These are phyloP conservation scores for Semibalanus balanoides DNA, from an alignment of 1,140 invertebrate genomes.

Conservation along the genomic window DNA sequence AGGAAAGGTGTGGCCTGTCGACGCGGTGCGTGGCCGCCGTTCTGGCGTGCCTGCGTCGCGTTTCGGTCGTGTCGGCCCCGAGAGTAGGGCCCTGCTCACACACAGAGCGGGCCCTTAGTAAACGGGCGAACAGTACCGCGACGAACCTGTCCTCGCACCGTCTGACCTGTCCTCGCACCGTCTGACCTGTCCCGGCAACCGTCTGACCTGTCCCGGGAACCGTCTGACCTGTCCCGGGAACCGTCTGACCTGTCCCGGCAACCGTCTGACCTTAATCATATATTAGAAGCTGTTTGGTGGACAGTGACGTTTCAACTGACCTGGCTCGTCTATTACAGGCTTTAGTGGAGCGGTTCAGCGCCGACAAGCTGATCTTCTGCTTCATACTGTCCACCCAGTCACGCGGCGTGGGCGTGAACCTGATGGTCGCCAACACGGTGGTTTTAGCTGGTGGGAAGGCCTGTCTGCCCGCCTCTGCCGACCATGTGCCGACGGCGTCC, in stretches of 20 bases:
- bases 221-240: too few relatives aligned
- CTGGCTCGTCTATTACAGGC: slow-evolving; percentile 31
- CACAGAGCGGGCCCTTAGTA: not conserved
- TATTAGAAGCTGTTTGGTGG: too few relatives aligned
- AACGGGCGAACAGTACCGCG: not conserved
- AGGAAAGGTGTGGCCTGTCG: not conserved
- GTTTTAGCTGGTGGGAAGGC: too few relatives aligned
- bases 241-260: too few relatives aligned
- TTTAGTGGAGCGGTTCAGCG: slow-evolving; percentile 96
- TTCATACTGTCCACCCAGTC: slow-evolving; percentile 97
- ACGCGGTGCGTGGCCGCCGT: not conserved
- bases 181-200: too few relatives aligned
- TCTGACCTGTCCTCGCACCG: too few relatives aligned
- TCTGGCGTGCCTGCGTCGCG: not conserved
- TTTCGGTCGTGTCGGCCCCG: not conserved
- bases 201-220: too few relatives aligned
- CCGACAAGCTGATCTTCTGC: slow-evolving; percentile 84
- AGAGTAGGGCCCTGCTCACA: not conserved
- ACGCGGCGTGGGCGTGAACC: slow-evolving; percentile 95
- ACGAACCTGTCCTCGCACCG: too few relatives aligned
- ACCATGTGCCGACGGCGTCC: too few relatives aligned
- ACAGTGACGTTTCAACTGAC: too few relatives aligned
- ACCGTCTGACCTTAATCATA: too few relatives aligned
- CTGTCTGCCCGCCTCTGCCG: too few relatives aligned
- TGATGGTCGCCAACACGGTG: slow-evolving; percentile 97